Evolutionary conservation across 2,888 invertebrate species (phyloP).

Genomic region (Melieria crassipennis): DNA sequence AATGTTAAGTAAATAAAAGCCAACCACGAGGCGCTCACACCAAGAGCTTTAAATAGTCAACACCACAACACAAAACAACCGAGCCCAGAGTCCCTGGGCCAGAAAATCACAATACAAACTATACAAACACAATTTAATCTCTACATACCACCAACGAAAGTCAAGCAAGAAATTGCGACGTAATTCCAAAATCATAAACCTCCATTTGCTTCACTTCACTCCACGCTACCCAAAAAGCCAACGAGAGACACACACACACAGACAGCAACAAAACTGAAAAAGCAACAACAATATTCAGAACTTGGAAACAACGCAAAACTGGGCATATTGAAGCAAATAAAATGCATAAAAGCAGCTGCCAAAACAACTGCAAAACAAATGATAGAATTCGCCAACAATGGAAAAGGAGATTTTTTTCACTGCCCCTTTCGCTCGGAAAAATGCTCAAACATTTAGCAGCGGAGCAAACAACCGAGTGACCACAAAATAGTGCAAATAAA

Average conservation of each 20-base stretch:
- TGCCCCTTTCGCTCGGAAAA: neutral
- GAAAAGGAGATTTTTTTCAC: slow-evolving; percentile 15
- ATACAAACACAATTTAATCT: slow-evolving; percentile 11
- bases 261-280: neutral
- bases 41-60: neutral
- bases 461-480: slow-evolving; percentile 19
- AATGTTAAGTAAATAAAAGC: slow-evolving; percentile 13
- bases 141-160: slow-evolving; percentile 25
- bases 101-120: slow-evolving; percentile 20
- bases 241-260: slow-evolving; percentile 4
- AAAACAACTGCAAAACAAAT: slow-evolving; percentile 11
- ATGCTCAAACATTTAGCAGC: too few species aligned
- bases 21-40: neutral
- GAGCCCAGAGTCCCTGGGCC: slow-evolving; percentile 26
- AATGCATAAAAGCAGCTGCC: slow-evolving; percentile 33
- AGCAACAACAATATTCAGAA: slow-evolving; percentile 26
- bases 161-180: slow-evolving; percentile 36
- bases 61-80: neutral
- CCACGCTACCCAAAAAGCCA: neutral
- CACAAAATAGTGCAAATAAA: slow-evolving; percentile 25
- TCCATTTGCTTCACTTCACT: neutral
- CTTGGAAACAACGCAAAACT: slow-evolving; percentile 34
- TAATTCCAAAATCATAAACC: slow-evolving; percentile 41
- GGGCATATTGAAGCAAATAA: slow-evolving; percentile 21
- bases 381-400: too few species aligned